phyloP scores from a whole-genome alignment of 2,888 invertebrate species.

The Kryphioiulus occultus region DNA sequence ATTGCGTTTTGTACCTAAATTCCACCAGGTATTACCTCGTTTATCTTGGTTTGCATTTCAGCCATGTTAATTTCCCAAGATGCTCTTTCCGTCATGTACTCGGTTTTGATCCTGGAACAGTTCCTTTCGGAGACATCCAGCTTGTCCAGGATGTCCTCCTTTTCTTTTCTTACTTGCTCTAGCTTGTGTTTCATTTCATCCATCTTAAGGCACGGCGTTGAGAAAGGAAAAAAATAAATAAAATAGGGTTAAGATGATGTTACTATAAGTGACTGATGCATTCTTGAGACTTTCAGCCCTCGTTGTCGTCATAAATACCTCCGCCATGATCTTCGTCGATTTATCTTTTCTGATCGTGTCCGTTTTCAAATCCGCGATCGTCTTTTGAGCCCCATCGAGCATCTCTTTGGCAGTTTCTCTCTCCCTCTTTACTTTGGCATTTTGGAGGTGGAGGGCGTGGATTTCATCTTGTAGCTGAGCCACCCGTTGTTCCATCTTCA shows the following conservation, averaged over 20 bases:
- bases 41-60: slow-evolving; percentile 86
- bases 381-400: slow-evolving; percentile 80
- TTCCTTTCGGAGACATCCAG: slow-evolving; percentile 83
- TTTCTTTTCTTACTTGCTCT: slow-evolving; percentile 81
- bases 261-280: too few relatives aligned
- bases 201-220: slow-evolving; percentile 63
- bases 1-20: neutral
- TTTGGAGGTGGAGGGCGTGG: slow-evolving; percentile 80
- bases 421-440: slow-evolving; percentile 82
- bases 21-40: slow-evolving; percentile 70
- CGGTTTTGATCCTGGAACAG: slow-evolving; percentile 83
- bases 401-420: slow-evolving; percentile 89
- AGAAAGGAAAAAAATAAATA: neutral
- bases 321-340: slow-evolving; percentile 46
- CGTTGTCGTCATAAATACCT: slow-evolving; percentile 35
- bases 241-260: neutral
- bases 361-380: slow-evolving; percentile 77
- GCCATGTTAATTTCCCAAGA: slow-evolving; percentile 84
- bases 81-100: slow-evolving; percentile 87
- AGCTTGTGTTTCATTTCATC: slow-evolving; percentile 82
- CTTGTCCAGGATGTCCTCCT: slow-evolving; percentile 86
- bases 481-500: slow-evolving; percentile 85
- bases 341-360: slow-evolving; percentile 56
- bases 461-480: slow-evolving; percentile 82
- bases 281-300: too few relatives aligned